phyloP scores from a whole-genome alignment of 1,140 invertebrate genomes.

The Hylaeus anthracinus region DNA sequence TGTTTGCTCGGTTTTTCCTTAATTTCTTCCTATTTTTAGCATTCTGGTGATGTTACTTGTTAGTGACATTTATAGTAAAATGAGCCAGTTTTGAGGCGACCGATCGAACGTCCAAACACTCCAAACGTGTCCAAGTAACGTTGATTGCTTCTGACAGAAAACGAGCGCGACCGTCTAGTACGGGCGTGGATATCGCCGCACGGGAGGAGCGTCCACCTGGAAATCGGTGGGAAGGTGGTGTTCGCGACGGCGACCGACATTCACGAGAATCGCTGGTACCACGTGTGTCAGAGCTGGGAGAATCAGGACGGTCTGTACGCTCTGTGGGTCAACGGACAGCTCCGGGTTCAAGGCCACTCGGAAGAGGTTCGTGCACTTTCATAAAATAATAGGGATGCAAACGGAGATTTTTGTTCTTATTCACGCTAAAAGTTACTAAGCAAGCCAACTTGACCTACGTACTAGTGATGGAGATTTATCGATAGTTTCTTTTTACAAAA shows the following conservation, averaged over 20 bases:
- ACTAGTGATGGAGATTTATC: no score
- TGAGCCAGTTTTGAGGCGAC: no score
- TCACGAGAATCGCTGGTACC: constrained; percentile 83
- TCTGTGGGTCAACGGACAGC: constrained; percentile 83
- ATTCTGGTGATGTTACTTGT: no score
- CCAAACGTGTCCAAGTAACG: not conserved
- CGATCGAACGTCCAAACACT: not conserved
- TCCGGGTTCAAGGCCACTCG: constrained; percentile 78
- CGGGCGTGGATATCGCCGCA: constrained; percentile 83
- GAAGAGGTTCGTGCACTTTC: constrained; percentile 74
- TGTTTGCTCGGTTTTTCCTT: no score
- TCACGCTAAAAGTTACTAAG: no score
- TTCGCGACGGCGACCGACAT: constrained; percentile 79
- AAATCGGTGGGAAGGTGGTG: constrained; percentile 81
- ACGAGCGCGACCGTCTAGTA: constrained; percentile 83
- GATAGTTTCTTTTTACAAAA: no score
- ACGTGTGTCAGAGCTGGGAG: constrained; percentile 86
- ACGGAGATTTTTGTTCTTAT: no score
- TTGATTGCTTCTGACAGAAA: constrained; percentile 75
- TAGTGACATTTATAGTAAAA: no score
- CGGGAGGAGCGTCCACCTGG: constrained; percentile 82
- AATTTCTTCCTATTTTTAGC: no score
- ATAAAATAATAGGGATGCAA: no score
- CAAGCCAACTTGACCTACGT: no score
- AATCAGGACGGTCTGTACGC: constrained; percentile 82